Evolutionary conservation across 2,113 vertebrate species (phyloP), one percentile per base, ranked within the genome.

Genomic region (Cairina moschata): DNA sequence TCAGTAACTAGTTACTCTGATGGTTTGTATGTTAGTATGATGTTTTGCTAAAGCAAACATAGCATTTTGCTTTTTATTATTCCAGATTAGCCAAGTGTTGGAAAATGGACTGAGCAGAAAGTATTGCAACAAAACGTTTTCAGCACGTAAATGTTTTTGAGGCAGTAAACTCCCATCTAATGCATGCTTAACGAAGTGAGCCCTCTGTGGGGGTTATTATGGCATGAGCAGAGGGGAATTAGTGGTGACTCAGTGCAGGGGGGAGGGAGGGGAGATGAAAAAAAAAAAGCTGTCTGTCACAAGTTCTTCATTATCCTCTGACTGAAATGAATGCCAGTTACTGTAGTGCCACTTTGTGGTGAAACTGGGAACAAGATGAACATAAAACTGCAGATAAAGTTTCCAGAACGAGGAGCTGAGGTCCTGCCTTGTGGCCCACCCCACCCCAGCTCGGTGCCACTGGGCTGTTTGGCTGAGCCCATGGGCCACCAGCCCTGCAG

Each of bases 331-430:
- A 92, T 23, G 96, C 79, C 93, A 97, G 38, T 23, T 94, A 89
- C 94, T 97, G 94, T 65, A 97, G 89, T 95, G 97, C 96, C 97
- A 55, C 96, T 50, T 52, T 40, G 95, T 96, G 97, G 97, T 83
- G 87, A 91, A 50, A 82, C 5, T 5, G 81, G 62, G 96, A 72
- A 93, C 44, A 20, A 54, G 31, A 31, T 1, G 6, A 26, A 1
- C 16, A 2, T n/a, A 11, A 17, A 20, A 15, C 40, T 16, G 1
- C 31, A 3, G 38, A 0, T 1, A 3, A 55, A 3, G 31, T 1
- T 20, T 6, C 0, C 0, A 13, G 2, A 36, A 3, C 0, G 3
- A 52, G 22, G 32, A 29, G 46, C 63, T 22, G 68, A 6, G 7
- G 5, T 44, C n/a, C 76, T 16, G 78, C n/a, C 31, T 42, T 2